A percentile compares a stretch with the other conserved stretches of the same genome.
These are phyloP conservation scores for Heteromurus nitidus DNA, from an alignment of 2,888 invertebrate genomes.

Conservation along the genomic window DNA sequence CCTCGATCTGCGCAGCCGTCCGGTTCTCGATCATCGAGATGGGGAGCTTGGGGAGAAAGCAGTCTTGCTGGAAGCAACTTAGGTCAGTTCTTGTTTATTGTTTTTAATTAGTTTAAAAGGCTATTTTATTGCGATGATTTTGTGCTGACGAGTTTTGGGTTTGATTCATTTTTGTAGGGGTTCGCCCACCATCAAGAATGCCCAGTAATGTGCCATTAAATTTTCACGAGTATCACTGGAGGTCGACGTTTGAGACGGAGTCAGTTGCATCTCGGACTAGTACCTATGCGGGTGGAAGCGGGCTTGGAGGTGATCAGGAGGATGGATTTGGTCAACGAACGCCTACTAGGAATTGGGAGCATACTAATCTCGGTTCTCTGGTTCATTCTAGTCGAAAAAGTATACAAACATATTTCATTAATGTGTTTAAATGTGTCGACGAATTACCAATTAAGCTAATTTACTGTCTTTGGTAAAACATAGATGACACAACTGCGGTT, in stretches of 20 bases:
- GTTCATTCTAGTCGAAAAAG: conserved; percentile 31
- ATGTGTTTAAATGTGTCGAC: not conserved
- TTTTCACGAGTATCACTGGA: conserved; percentile 20
- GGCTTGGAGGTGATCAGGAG: not conserved
- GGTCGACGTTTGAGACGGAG: not conserved
- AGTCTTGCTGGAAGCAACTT: no score
- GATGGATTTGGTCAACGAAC: not conserved
- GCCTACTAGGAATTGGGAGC: conserved; percentile 60
- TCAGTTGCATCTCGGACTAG: not conserved
- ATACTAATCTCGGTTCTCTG: conserved; percentile 63
- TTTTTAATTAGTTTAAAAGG: no score
- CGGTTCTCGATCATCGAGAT: no score
- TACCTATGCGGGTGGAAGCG: not conserved
- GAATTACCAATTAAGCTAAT: not conserved
- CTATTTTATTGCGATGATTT: no score
- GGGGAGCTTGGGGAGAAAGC: no score
- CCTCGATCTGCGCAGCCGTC: no score
- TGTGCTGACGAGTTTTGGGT: no score
- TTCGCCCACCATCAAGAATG: not conserved
- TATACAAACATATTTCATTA: no score
- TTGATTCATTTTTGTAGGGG: no score
- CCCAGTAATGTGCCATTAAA: not conserved
- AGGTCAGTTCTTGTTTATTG: no score
- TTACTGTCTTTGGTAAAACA: not conserved
- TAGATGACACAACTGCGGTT: conserved; percentile 49